Evolutionary conservation across 2,888 invertebrate species (phyloP).

Genomic region (Cheiracanthium punctorium): DNA sequence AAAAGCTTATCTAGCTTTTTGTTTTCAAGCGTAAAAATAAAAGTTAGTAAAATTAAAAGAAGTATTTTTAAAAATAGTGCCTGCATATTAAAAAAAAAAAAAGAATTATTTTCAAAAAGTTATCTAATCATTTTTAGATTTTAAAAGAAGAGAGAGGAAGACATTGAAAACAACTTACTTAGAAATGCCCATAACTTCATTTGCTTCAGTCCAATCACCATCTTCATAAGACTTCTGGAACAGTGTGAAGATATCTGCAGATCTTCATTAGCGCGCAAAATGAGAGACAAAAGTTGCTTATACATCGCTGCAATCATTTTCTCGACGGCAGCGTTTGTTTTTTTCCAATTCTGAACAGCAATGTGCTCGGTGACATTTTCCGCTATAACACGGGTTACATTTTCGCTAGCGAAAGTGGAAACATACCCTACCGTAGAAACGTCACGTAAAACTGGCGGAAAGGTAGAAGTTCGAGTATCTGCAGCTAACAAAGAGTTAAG

Average conservation of each 20-base stretch:
- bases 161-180: conserved; percentile 27
- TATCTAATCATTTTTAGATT: too few species aligned
- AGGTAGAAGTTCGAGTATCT: not conserved
- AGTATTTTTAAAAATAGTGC: too few species aligned
- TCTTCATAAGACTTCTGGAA: conserved; percentile 27
- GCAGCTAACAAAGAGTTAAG: not conserved
- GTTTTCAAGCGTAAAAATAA: too few species aligned
- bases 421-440: not conserved
- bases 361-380: not conserved
- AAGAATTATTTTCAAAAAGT: too few species aligned
- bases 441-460: not conserved
- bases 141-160: too few species aligned
- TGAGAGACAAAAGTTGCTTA: conserved; percentile 25
- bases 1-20: too few species aligned
- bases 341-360: conserved; percentile 35
- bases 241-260: conserved; percentile 27
- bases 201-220: conserved; percentile 41
- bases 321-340: not conserved
- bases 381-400: not conserved
- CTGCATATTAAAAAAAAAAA: too few species aligned
- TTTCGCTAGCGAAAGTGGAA: not conserved
- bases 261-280: conserved; percentile 8
- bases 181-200: conserved; percentile 48
- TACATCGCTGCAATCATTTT: not conserved
- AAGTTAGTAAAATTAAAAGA: too few species aligned